Evolutionary conservation across 1,140 invertebrate species (phyloP), one percentile per base, ranked within the genome.

Genomic region (Bathynomus jamesi): DNA sequence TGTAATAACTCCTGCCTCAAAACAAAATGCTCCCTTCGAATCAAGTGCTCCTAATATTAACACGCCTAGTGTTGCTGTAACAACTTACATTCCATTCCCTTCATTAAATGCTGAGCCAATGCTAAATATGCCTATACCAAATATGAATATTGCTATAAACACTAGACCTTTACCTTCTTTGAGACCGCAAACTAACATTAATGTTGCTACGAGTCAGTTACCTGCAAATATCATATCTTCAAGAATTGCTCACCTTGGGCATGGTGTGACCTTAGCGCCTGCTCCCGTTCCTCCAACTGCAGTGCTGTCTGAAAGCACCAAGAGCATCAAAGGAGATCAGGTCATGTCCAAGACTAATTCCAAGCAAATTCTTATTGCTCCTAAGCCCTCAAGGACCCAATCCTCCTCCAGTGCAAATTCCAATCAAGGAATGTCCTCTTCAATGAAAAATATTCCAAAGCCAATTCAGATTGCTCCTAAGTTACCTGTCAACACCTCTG

Each of bases 381-480:
- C 76, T 3, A 77, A 77, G 66, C 76, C 76, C 29, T 28, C 68
- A 62, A 30, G 68, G 13, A 64, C 70, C 25, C 27, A 69, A 31
- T 21, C 71, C n/a, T 25, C 75, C 24, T 17, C 53, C 10, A 21
- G 29, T 63, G 21, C 67, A 28, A 31, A 61, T 8, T 25, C 63
- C n/a, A 65, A 70, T 40, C 30, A 71, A 70, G 53, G 46, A 70
- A 40, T 69, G 62, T 29, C 53, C 63, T 40, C 61, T 29, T n/a
- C n/a, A n/a, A 53, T 63, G 28, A 77, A 77, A 29, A 40, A 62
- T 17, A 25, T 53, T 28, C 67, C 72, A 61, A 77, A 77, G 60
- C 76, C 76, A 53, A 69, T 77, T 69, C 76, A 77, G 72, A 77
- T 77, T 46, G 76, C 76, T 30, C 76, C 76, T 21, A 77, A 77